Base-by-base conservation (phyloP, 2,113 vertebrate species). In the Chamaea fasciata region DNA sequence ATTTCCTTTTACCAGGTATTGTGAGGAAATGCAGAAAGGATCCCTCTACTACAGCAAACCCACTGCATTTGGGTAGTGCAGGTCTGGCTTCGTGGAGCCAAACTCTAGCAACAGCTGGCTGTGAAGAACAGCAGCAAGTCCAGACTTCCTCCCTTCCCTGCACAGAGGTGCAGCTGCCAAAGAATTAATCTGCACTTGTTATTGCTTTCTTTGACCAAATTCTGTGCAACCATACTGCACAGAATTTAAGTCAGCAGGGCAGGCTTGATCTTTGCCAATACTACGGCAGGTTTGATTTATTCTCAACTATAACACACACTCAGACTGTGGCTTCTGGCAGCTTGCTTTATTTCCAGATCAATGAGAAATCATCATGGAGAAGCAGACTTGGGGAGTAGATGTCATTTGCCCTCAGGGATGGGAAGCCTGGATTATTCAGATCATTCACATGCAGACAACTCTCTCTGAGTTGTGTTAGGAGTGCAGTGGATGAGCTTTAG, bases 261-360 rank as follows among this genome's bases (percentile, higher is more conserved):
- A 79, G 75, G 63, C 65, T 73, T 76, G 67, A 80, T 83, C 65
- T 52, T 77, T 91, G 95, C 89, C 93, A 91, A 62, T 49, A 37
- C 44, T 64, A 27, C 73, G 95, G 84, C 87, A 94, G 65, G 21
- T 94, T 95, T 92, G 95, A 97, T 94, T 97, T 95, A 96, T 95
- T 82, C 60, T 69, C 81, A 69, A 6, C 87, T 89, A 31, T 78
- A 95, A 87, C 35, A 82, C 44, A 77, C 70, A 46, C 74, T 79
- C 5, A 7, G 46, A 76, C 78, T 50, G 49, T 37, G 70, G 62
- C 74, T 83, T 76, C 74, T 92, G 78, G 77, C 87, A 82, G 74
- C 77, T 92, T 59, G 42, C 47, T 94, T 87, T 60, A 76, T 82
- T 93, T 94, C 85, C 67, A 91, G 85, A 94, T 90, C 85, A 93